phyloP scores from a whole-genome alignment of 2,888 invertebrate species.

The Chrysolina americana region DNA sequence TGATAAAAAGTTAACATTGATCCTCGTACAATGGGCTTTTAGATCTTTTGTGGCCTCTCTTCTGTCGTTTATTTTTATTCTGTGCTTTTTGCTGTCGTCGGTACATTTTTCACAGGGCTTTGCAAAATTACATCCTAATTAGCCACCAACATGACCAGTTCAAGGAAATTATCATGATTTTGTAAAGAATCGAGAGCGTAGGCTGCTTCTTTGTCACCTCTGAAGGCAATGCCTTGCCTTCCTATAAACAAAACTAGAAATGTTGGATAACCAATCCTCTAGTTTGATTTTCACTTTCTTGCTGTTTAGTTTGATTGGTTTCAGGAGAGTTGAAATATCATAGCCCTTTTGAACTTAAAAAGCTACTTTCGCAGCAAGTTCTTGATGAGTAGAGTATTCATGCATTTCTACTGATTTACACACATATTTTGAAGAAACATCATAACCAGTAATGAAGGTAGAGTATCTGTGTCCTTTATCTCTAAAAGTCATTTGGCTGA shows the following conservation, averaged over 20 bases:
- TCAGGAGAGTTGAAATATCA: not conserved
- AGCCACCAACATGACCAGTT: not conserved
- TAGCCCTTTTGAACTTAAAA: not conserved
- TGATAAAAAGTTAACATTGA: conserved; percentile 23
- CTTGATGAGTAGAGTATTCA: not conserved
- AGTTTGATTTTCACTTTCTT: conserved; percentile 1
- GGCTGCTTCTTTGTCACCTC: conserved; percentile 11
- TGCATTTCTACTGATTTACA: not conserved
- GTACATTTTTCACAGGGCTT: not conserved
- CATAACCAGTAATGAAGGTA: not conserved
- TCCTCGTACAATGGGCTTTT: conserved; percentile 22
- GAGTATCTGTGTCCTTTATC: not conserved
- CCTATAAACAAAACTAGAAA: not conserved
- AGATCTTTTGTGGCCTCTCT: not conserved
- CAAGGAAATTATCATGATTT: conserved; percentile 4
- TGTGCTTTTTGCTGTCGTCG: not conserved
- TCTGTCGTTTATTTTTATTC: conserved; percentile 1
- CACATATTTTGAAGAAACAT: not conserved
- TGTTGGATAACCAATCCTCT: not conserved
- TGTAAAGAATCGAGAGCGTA: not conserved
- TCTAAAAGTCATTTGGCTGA: not conserved
- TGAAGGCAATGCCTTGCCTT: conserved; percentile 6
- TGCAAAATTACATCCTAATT: not conserved
- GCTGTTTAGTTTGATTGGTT: not conserved
- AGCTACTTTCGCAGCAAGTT: conserved; percentile 7